Evolutionary conservation across 2,888 invertebrate species (phyloP).

Genomic region (Cephus runcator): DNA sequence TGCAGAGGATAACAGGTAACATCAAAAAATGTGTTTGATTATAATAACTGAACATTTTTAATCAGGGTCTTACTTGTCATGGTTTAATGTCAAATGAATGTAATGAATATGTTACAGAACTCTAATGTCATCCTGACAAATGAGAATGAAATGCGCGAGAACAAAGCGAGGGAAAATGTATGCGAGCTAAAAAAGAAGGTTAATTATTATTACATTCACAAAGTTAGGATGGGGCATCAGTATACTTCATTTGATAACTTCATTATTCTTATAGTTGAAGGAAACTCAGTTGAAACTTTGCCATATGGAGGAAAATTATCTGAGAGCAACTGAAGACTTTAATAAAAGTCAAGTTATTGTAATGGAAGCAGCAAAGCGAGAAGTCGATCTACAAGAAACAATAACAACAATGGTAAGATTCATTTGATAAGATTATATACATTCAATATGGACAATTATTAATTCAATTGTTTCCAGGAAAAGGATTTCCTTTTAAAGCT

Average conservation of each 20-base stretch:
- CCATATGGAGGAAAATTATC: slow-evolving; percentile 39
- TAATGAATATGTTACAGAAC: slow-evolving; percentile 38
- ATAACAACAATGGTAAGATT: slow-evolving; percentile 40
- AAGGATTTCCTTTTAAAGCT: slow-evolving; percentile 40
- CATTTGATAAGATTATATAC: background rate
- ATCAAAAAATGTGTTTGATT: background rate
- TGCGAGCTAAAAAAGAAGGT: slow-evolving; percentile 42
- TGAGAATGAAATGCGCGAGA: slow-evolving; percentile 36
- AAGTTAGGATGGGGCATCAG: background rate
- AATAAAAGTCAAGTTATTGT: slow-evolving; percentile 41
- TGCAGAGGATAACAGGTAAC: background rate
- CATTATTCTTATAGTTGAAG: slow-evolving; percentile 37
- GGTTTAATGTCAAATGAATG: background rate
- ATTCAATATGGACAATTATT: background rate
- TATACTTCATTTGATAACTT: background rate
- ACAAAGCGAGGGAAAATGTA: slow-evolving; percentile 43
- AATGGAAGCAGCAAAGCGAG: slow-evolving; percentile 38
- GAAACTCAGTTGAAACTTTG: slow-evolving; percentile 39
- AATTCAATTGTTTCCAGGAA: slow-evolving; percentile 32
- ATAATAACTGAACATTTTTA: background rate
- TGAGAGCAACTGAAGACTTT: slow-evolving; percentile 39
- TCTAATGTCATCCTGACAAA: slow-evolving; percentile 47
- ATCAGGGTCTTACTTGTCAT: background rate
- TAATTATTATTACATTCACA: background rate
- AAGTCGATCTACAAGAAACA: slow-evolving; percentile 43